Percentiles rank a stretch among this genome's conserved stretches.
Evolutionary conservation across 1,140 invertebrate genomes (phyloP).

Genomic region (Drosophila mauritiana): DNA sequence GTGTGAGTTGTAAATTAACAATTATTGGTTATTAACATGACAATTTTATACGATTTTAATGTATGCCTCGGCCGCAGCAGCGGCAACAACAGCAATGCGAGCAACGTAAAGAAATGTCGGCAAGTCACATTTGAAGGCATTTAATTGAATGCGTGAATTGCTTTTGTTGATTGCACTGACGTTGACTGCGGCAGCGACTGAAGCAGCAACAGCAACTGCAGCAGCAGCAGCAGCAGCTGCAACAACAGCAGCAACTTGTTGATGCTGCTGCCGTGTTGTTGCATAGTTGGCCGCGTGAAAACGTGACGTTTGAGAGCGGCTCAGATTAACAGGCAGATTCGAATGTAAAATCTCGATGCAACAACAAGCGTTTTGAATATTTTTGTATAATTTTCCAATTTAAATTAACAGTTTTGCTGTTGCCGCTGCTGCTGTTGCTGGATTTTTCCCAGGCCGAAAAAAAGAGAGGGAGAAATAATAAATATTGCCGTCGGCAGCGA

Average conservation of each 20-base stretch:
- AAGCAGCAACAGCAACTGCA: constrained; percentile 23
- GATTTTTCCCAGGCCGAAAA: constrained; percentile 75
- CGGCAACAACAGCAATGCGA: constrained; percentile 13
- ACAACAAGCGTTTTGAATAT: constrained; percentile 76
- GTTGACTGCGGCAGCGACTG: constrained; percentile 10
- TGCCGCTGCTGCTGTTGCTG: constrained; percentile 13
- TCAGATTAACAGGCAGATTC: constrained; percentile 76
- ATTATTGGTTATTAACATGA: constrained; percentile 84
- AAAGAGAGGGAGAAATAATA: constrained; percentile 25
- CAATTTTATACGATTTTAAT: constrained; percentile 83
- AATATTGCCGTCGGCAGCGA: constrained; percentile 51
- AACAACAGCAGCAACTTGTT: constrained; percentile 32
- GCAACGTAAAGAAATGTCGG: constrained; percentile 61
- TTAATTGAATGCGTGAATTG: constrained; percentile 84
- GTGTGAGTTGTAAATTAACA: constrained; percentile 80
- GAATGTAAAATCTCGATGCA: constrained; percentile 65
- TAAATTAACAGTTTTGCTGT: constrained; percentile 75
- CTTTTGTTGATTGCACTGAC: constrained; percentile 77
- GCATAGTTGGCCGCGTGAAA: constrained; percentile 77
- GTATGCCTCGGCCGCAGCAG: constrained; percentile 62
- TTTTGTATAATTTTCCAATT: constrained; percentile 84
- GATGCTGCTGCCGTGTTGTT: constrained; percentile 55
- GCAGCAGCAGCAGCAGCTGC: constrained; percentile 3
- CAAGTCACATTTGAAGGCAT: constrained; percentile 81
- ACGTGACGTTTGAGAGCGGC: constrained; percentile 77